A percentile compares a stretch with the other conserved stretches of the same genome.
Evolutionary conservation across 2,113 vertebrate genomes (phyloP).

Genomic region (Myotis brandtii): DNA sequence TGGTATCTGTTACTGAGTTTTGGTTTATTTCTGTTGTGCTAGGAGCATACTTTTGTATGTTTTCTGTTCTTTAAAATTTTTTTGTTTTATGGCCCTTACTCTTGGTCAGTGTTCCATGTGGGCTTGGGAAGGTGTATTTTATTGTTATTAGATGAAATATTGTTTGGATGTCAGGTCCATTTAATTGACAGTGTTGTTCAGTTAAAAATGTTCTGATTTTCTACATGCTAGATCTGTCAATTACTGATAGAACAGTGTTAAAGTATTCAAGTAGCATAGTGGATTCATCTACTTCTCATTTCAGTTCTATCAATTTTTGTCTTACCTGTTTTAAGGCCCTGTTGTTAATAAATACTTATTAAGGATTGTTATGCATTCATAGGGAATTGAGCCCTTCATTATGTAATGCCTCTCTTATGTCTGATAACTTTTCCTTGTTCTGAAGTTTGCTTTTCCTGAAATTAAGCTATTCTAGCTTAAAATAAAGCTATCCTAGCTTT

Average conservation of each 20-base stretch:
- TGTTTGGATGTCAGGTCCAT: background rate
- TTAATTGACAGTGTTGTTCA: background rate
- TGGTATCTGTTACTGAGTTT: background rate
- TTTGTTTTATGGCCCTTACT: background rate
- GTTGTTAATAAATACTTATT: background rate
- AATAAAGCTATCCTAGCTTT: background rate
- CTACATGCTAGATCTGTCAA: background rate
- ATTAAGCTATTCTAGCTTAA: background rate
- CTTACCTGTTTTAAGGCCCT: background rate
- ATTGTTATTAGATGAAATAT: background rate
- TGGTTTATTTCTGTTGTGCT: background rate
- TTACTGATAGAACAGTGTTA: background rate
- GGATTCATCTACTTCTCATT: background rate
- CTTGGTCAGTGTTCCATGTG: background rate
- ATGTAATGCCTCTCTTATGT: background rate
- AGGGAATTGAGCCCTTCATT: background rate
- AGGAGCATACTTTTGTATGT: background rate
- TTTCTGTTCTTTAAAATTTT: background rate
- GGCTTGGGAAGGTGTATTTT: background rate
- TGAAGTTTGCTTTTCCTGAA: slow-evolving; percentile 19
- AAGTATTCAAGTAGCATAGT: background rate
- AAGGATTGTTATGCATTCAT: background rate
- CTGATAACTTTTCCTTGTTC: slow-evolving; percentile 5
- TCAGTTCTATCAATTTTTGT: background rate
- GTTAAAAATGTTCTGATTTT: background rate